Base-by-base conservation (phyloP, 2,113 vertebrate genomes). In the Ceuthmochares aereus region DNA sequence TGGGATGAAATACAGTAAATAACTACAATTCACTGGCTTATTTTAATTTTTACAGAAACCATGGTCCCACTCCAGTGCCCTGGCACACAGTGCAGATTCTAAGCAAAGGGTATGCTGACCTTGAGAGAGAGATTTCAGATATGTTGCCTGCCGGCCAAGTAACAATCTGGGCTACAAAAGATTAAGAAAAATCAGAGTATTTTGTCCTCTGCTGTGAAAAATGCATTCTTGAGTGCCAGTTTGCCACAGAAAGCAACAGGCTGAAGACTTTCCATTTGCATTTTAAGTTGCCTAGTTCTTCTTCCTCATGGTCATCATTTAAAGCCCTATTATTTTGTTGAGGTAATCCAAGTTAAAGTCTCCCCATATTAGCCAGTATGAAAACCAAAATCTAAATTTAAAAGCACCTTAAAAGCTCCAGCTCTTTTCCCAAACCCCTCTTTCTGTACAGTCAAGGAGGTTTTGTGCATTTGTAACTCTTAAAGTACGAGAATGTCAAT, bases 71-170 rank as follows among this genome's bases (percentile, higher is more conserved):
- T 96, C 90, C 94, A 95, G 67, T 94, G 95, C 90, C 42, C 59
- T 97, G 95, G 97, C 96, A 96, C 79, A 51, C 0, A 72, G 36
- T 58, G 80, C 13, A 73, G 90, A 58, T 36, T 90, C 36, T 60
- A 91, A 69, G 40, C 40, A 95, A 96, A 95, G 84, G 85, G 70
- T 97, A 90, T 82, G 68, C 45, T 96, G 96, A 97, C 96, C 89
- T 95, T 34, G 67, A 69, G 25, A 62, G 36, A 83, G 42, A 84
- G 20, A 76, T 93, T 91, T 95, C 74, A 94, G 90, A 87, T 67
- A 42, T 64, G 86, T 11, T 21, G 75, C 74, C 66, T 87, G 22
- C 26, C 51, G 36, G 68, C 47, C 80, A 92, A 90, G 58, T 64
- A 95, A 82, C 72, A 93, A 78, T 22, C n/a, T 45, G 36, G 58